phyloP scores from a whole-genome alignment of 1,140 invertebrate genomes.

The Whitmania pigra region DNA sequence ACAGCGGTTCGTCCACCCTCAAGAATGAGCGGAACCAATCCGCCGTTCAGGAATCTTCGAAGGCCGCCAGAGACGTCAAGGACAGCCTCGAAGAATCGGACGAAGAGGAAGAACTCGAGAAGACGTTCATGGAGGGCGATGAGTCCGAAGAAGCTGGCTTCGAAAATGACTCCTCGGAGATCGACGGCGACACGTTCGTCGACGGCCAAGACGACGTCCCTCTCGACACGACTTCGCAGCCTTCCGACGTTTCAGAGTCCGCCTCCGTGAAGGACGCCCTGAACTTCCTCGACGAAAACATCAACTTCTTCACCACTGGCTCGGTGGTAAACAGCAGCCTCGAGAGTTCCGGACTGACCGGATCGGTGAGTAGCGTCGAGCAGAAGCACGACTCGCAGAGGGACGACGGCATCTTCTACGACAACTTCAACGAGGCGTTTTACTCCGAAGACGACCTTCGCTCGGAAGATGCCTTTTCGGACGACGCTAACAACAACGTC shows the following conservation, averaged over 20 bases:
- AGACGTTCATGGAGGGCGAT: slow-evolving; percentile 21
- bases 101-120: slow-evolving; percentile 26
- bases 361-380: no score
- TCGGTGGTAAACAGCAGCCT: not conserved
- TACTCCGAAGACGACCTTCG: no score
- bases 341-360: no score
- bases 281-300: slow-evolving; percentile 15
- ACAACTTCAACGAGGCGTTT: no score
- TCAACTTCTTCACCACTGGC: not conserved
- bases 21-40: not conserved
- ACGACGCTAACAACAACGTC: no score
- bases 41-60: no score
- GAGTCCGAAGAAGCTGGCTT: slow-evolving; percentile 1
- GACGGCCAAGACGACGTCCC: no score
- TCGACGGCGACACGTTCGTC: not conserved
- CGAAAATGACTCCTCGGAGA: not conserved
- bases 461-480: no score
- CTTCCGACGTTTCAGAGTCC: no score
- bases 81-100: slow-evolving; percentile 28
- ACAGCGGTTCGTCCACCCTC: slow-evolving; percentile 17
- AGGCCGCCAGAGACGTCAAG: slow-evolving; percentile 30
- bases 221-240: no score
- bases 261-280: not conserved
- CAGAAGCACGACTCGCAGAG: no score
- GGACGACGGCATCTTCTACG: no score